Conservation (phyloP, 1,140 invertebrate genomes). For the Euschistus heros region DNA sequence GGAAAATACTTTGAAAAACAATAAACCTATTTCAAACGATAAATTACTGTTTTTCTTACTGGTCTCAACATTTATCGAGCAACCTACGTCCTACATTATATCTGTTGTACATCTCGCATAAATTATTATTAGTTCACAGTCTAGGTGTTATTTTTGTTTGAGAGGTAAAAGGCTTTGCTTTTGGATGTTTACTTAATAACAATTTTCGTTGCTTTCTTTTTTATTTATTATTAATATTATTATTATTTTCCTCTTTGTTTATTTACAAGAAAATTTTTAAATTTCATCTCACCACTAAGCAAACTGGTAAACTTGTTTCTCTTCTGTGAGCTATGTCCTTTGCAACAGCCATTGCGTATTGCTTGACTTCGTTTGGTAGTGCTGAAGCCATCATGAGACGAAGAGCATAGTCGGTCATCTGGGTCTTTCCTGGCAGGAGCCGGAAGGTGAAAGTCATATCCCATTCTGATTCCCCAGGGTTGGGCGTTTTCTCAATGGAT, state of each 20-base stretch:
- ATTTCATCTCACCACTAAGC: background rate
- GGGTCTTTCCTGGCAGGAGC: slow-evolving; percentile 35
- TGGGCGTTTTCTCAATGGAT: slow-evolving; percentile 30
- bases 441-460: slow-evolving; percentile 38
- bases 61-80: too few relatives aligned
- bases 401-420: slow-evolving; percentile 39
- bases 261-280: background rate
- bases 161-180: too few relatives aligned
- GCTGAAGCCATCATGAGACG: slow-evolving; percentile 34
- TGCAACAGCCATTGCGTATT: slow-evolving; percentile 19
- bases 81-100: too few relatives aligned
- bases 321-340: slow-evolving; percentile 12
- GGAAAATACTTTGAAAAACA: too few relatives aligned
- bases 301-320: slow-evolving; percentile 10
- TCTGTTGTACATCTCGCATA: too few relatives aligned
- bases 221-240: too few relatives aligned
- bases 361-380: slow-evolving; percentile 27
- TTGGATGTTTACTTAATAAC: too few relatives aligned
- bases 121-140: too few relatives aligned
- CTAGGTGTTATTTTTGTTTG: too few relatives aligned
- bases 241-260: too few relatives aligned
- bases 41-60: too few relatives aligned
- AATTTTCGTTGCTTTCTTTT: slow-evolving; percentile 9
- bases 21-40: too few relatives aligned
- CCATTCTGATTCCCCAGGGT: slow-evolving; percentile 18